Percentiles rank a stretch among this genome's conserved stretches.
Conservation (phyloP, 2,888 invertebrate genomes). For the Cephus spinipes region DNA sequence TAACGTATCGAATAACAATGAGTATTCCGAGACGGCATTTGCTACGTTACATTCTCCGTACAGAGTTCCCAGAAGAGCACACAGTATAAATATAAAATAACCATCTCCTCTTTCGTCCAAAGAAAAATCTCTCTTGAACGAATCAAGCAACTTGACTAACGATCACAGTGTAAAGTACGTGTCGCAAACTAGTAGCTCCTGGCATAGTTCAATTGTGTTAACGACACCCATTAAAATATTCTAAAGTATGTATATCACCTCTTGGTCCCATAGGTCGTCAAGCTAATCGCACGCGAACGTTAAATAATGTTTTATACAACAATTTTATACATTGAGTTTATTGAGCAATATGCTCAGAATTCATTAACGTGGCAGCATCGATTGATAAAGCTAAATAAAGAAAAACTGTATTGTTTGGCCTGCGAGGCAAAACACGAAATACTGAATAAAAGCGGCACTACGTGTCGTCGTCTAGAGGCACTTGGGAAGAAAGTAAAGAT, state of each 20-base stretch:
- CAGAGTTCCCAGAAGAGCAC: background rate
- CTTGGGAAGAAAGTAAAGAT: background rate
- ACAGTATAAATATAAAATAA: slow-evolving; percentile 5
- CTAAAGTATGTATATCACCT: background rate
- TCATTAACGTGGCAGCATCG: background rate
- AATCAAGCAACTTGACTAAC: slow-evolving; percentile 9
- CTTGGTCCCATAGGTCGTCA: background rate
- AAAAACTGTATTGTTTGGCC: too few species aligned
- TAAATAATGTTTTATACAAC: background rate
- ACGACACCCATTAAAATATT: background rate
- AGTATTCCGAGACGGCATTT: background rate
- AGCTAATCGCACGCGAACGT: background rate
- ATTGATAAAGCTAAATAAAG: background rate
- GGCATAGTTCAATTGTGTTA: background rate
- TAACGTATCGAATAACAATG: background rate
- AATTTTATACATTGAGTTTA: background rate
- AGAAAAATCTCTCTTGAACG: background rate
- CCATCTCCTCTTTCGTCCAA: background rate
- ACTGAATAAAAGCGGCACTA: background rate
- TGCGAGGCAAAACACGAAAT: too few species aligned
- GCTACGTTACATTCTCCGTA: background rate
- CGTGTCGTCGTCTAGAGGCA: background rate
- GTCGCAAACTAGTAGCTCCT: background rate
- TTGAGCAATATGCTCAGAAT: background rate
- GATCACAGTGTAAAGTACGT: slow-evolving; percentile 13